Evolutionary conservation across 2,888 invertebrate genomes (phyloP).

Genomic region (Busseola fusca): DNA sequence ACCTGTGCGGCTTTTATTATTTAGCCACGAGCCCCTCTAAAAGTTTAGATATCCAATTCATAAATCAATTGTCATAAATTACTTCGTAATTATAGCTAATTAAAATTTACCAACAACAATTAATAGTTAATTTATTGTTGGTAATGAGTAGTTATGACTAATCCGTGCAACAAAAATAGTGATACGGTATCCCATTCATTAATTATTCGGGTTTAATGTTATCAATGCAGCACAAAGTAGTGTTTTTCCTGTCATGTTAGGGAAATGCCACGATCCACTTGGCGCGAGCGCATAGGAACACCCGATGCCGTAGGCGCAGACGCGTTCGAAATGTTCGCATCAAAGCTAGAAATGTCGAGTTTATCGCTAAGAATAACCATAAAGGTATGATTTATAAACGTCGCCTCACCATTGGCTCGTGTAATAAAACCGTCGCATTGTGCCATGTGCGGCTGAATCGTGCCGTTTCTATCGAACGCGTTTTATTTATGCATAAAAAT

Average conservation of each 20-base stretch:
- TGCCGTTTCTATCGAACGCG: conserved; percentile 71
- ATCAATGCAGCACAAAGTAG: conserved; percentile 10
- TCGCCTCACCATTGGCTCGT: conserved; percentile 75
- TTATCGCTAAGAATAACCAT: conserved; percentile 83
- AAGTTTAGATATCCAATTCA: conserved; percentile 3
- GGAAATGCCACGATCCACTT: conserved; percentile 15
- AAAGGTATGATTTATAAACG: conserved; percentile 86
- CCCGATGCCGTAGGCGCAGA: conserved; percentile 41
- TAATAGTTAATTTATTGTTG: conserved; percentile 18
- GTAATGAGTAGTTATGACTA: conserved; percentile 18
- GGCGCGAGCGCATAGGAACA: conserved; percentile 43
- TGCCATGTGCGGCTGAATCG: conserved; percentile 73
- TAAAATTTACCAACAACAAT: too few relatives aligned
- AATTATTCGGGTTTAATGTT: conserved; percentile 8
- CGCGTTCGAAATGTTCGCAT: conserved; percentile 51
- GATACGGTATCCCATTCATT: background rate
- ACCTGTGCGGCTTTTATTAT: too few relatives aligned
- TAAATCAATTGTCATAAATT: conserved; percentile 10
- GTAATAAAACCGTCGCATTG: conserved; percentile 79
- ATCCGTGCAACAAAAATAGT: conserved; percentile 12
- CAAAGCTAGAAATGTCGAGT: conserved; percentile 69
- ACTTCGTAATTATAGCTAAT: conserved; percentile 8
- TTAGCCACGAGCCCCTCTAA: too few relatives aligned
- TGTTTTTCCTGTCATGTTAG: conserved; percentile 22
- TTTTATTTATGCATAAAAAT: conserved; percentile 69